Conservation (phyloP, 2,888 invertebrate genomes). For the Mantis religiosa region DNA sequence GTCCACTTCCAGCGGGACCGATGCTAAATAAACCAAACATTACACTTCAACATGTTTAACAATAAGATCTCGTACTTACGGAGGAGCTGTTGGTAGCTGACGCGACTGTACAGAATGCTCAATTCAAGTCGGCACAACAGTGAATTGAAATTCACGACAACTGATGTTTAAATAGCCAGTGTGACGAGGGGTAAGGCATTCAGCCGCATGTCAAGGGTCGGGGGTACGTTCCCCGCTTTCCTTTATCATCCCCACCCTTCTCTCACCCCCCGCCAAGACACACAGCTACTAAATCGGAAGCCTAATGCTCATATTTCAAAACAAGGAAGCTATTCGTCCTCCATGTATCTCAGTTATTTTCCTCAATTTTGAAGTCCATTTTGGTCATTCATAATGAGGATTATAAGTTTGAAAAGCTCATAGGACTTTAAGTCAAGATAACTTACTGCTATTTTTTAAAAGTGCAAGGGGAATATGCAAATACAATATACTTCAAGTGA, state of each 20-base stretch:
- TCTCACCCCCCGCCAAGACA: background rate
- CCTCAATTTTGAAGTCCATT: too few relatives aligned
- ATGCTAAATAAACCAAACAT: too few relatives aligned
- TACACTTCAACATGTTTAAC: too few relatives aligned
- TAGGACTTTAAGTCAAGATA: too few relatives aligned
- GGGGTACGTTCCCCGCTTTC: background rate
- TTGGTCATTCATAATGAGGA: too few relatives aligned
- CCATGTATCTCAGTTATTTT: too few relatives aligned
- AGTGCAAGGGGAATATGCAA: too few relatives aligned
- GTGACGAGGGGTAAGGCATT: background rate
- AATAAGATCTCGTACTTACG: too few relatives aligned
- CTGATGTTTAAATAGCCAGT: conserved; percentile 13
- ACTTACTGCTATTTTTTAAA: too few relatives aligned
- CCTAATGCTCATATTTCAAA: background rate
- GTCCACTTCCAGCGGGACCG: too few relatives aligned
- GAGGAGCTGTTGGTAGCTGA: background rate
- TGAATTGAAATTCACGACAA: conserved; percentile 16
- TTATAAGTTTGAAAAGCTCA: too few relatives aligned
- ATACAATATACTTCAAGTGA: too few relatives aligned
- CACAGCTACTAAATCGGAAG: background rate
- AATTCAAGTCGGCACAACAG: background rate
- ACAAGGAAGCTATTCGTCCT: background rate
- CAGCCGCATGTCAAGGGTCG: background rate
- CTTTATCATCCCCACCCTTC: background rate
- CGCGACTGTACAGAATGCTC: background rate